These are phyloP conservation scores for Petrocephalus schoutedeni DNA, from an alignment of 2,797 vertebrate species.

Conservation along the genomic window DNA sequence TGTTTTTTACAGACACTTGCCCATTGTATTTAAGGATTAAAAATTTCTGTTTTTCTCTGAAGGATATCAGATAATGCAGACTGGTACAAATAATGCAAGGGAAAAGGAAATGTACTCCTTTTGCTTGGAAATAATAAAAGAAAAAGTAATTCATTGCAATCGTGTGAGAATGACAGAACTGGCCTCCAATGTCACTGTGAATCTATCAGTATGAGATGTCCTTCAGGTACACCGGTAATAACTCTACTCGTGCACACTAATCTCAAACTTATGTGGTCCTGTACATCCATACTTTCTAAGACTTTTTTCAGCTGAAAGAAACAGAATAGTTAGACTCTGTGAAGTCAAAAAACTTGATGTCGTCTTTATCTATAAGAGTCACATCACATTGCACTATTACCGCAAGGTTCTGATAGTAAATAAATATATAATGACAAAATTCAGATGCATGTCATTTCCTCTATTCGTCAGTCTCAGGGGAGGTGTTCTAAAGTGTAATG, in stretches of 20 bases:
- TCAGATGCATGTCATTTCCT: background rate
- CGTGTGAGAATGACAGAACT: conserved; percentile 48
- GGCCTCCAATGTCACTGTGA: conserved; percentile 25
- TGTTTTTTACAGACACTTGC: background rate
- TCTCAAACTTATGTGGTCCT: background rate
- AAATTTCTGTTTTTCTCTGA: background rate
- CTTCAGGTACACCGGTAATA: conserved; percentile 3
- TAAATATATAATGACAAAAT: background rate
- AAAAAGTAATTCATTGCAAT: conserved; percentile 65
- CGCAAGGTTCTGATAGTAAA: background rate
- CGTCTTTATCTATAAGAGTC: background rate
- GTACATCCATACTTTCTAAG: background rate
- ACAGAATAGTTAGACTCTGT: background rate
- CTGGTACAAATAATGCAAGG: background rate
- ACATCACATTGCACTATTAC: background rate
- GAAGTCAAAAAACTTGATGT: background rate
- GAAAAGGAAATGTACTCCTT: background rate
- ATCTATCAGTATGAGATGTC: conserved; percentile 3
- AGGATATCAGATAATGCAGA: background rate
- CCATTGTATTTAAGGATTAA: background rate
- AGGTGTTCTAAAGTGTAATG: conserved; percentile 32
- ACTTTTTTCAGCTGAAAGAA: background rate
- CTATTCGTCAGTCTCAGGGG: conserved; percentile 23
- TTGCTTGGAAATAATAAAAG: conserved; percentile 51
- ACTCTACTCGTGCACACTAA: background rate